Evolutionary conservation across 2,888 invertebrate species (phyloP).

Genomic region (Drosophila trichaetosa): DNA sequence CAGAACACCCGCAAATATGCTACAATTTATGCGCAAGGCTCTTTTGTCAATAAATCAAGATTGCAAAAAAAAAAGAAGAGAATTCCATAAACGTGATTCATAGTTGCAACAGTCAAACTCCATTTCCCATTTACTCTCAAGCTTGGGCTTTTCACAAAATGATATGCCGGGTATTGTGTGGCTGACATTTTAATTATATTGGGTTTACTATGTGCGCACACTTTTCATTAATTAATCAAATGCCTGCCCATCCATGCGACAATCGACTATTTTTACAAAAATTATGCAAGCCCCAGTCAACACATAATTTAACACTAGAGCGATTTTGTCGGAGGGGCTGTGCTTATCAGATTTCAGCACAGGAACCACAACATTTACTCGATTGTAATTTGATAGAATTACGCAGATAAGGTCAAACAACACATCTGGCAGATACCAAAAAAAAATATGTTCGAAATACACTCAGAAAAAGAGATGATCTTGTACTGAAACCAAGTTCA

Average conservation of each 20-base stretch:
- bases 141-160: not conserved
- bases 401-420: slow-evolving; percentile 60
- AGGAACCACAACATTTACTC: slow-evolving; percentile 33
- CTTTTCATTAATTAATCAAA: slow-evolving; percentile 64
- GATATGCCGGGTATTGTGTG: not conserved
- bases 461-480: not conserved
- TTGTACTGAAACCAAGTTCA: not conserved
- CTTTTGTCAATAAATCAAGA: slow-evolving; percentile 8
- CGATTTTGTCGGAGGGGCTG: slow-evolving; percentile 67
- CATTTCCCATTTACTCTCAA: not conserved
- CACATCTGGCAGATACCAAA: slow-evolving; percentile 38
- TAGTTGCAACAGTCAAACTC: not conserved
- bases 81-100: not conserved
- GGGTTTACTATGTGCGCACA: slow-evolving; percentile 6
- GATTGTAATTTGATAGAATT: slow-evolving; percentile 69
- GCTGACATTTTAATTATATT: slow-evolving; percentile 8
- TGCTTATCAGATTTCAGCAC: slow-evolving; percentile 66
- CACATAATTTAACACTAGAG: slow-evolving; percentile 75
- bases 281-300: slow-evolving; percentile 39
- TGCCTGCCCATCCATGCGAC: slow-evolving; percentile 63
- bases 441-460: slow-evolving; percentile 32
- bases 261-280: slow-evolving; percentile 54
- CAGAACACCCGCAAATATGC: slow-evolving; percentile 52
- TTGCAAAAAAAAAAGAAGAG: not conserved
- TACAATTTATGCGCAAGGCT: slow-evolving; percentile 28